Evolutionary conservation across 2,888 invertebrate genomes (phyloP), one percentile per base, ranked within the genome.

Genomic region (Aphelenchoides bicaudatus): DNA sequence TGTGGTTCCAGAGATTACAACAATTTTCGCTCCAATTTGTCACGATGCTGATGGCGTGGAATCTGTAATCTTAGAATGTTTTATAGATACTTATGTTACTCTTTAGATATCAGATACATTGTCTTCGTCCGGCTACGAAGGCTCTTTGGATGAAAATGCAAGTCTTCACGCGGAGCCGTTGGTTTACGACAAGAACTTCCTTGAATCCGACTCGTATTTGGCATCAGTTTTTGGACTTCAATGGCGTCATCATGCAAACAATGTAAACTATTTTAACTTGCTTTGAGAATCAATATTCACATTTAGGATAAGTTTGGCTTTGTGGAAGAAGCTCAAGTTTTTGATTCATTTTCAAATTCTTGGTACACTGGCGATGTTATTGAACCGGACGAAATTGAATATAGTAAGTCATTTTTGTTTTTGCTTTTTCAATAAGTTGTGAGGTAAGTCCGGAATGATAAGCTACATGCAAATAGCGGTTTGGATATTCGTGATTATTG

Each of bases 301-400:
- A n/a, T 34, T 34, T 21, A 43, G 43, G 6, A 43, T 8, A 25
- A 8, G 43, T 25, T 25, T 21, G 8, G n/a, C 25, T n/a, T 43
- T 6, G 23, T 10, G 8, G 52, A 51, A n/a, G 52, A 51, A 19
- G 16, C 19, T 16, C 28, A 27, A 39, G 25, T 51, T 19, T 10
- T 19, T 19, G 38, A 27, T 29, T 51, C 52, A 1, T 8, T 51
- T 10, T 16, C 5, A 16, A 51, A 51, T 51, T 39, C 52, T 8
- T 51, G 52, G 52, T 51, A 51, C 3, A 16, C 23, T 28, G 52
- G 52, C 31, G 47, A 51, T 21, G 37, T 51, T 13, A 8, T 51
- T 6, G 52, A 51, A 16, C 52, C 52, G 37, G 52, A 51, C 37
- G 43, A 43, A n/a, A 6, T n/a, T n/a, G 43, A 43, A 25, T 6